Percentiles rank a stretch among this genome's conserved stretches.
These are phyloP conservation scores for Turdus rufiventris DNA, from an alignment of 2,113 vertebrate genomes.

Conservation along the genomic window DNA sequence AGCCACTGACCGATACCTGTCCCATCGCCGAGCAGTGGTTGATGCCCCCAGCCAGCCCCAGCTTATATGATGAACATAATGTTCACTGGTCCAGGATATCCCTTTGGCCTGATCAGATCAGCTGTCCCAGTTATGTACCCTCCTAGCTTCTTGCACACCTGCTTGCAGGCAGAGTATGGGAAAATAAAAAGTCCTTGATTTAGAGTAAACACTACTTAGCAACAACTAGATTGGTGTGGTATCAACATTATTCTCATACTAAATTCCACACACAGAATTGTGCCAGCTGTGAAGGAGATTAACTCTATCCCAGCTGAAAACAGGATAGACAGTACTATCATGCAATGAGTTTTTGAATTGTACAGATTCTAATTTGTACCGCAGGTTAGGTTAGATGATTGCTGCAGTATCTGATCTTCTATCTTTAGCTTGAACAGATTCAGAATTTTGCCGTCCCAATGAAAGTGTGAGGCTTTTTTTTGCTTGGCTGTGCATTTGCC, in stretches of 20 bases:
- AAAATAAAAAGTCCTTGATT: background rate
- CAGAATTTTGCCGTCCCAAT: background rate
- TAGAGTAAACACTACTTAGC: background rate
- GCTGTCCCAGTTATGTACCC: background rate
- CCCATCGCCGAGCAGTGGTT: rapidly evolving
- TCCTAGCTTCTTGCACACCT: background rate
- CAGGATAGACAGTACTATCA: background rate
- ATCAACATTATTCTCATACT: background rate
- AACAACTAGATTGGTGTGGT: background rate
- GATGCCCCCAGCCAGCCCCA: background rate
- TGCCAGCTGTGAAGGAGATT: background rate
- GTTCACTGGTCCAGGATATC: background rate
- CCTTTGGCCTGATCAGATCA: background rate
- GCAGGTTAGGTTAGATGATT: background rate
- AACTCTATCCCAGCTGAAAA: background rate
- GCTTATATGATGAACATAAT: background rate
- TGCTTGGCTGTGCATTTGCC: background rate
- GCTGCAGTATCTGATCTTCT: background rate
- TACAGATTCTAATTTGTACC: background rate
- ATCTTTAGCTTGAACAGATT: background rate
- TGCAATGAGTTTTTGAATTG: background rate
- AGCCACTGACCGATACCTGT: rapidly evolving
- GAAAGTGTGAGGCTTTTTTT: background rate
- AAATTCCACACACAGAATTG: background rate
- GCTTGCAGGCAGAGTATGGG: background rate